These are phyloP conservation scores for Microcebus griseorufus DNA, from an alignment of 2,113 vertebrate species.

Conservation along the genomic window DNA sequence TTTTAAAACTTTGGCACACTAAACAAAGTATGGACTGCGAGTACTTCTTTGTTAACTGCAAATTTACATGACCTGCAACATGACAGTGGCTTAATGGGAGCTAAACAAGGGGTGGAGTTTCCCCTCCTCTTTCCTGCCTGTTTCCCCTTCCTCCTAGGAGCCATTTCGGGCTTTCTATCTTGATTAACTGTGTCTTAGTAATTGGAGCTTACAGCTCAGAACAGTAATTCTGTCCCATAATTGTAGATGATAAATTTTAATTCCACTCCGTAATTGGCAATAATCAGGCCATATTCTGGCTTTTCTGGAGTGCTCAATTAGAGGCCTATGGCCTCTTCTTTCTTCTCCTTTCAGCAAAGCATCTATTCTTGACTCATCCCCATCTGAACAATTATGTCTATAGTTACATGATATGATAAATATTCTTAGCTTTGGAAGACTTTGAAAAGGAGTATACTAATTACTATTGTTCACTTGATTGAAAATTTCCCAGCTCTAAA, in stretches of 20 bases:
- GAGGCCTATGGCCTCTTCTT: neutral
- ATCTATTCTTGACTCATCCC: neutral
- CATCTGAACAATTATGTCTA: neutral
- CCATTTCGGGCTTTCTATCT: conserved; percentile 47
- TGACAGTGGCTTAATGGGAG: conserved; percentile 8
- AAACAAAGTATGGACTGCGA: neutral
- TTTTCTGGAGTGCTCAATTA: conserved; percentile 34
- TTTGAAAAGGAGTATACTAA: neutral
- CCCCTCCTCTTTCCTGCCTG: neutral
- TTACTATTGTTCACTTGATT: neutral
- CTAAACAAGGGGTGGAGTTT: conserved; percentile 11
- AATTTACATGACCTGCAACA: conserved; percentile 15
- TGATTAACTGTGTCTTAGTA: conserved; percentile 52
- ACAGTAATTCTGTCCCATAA: conserved; percentile 41
- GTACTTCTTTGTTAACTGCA: neutral
- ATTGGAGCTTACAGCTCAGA: conserved; percentile 54
- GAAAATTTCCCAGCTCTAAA: conserved; percentile 13
- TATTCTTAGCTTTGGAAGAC: neutral
- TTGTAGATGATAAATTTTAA: conserved; percentile 55
- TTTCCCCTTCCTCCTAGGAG: conserved; percentile 20
- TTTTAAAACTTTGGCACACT: neutral
- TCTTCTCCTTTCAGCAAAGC: neutral
- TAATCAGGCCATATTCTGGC: conserved; percentile 31
- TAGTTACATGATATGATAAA: neutral
- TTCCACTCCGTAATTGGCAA: conserved; percentile 64